These are phyloP conservation scores for Odocoileus hemionus DNA, from an alignment of 2,113 vertebrate genomes.

Conservation along the genomic window DNA sequence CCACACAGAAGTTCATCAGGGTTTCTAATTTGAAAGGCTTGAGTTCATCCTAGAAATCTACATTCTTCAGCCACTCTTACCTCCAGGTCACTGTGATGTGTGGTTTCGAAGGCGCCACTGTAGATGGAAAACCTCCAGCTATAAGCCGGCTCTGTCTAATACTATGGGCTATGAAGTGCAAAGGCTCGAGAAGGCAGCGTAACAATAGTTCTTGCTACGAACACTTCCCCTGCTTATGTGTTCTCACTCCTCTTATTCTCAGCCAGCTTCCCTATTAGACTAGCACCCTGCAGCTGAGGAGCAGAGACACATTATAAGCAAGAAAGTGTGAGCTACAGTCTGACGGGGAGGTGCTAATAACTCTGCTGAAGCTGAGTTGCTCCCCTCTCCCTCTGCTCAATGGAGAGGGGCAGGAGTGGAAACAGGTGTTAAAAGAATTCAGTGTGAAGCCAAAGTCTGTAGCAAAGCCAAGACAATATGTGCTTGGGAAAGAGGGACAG, in stretches of 20 bases:
- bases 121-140: neutral
- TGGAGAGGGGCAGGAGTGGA: neutral
- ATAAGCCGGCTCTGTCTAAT: neutral
- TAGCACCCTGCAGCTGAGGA: conserved; percentile 10
- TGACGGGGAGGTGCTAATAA: conserved; percentile 67
- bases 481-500: conserved; percentile 42
- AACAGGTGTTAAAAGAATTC: conserved; percentile 73
- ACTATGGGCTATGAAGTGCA: accelerated
- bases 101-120: neutral
- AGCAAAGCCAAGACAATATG: conserved; percentile 58
- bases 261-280: conserved; percentile 38
- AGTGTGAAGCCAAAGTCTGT: conserved; percentile 63
- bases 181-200: neutral
- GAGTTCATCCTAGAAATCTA: neutral
- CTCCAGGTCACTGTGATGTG: neutral
- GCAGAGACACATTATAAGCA: conserved; percentile 34
- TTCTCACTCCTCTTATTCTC: neutral
- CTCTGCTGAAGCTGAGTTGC: conserved; percentile 25
- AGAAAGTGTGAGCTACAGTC: conserved; percentile 42
- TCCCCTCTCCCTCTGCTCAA: conserved; percentile 23
- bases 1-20: neutral
- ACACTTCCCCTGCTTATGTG: neutral
- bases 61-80: neutral
- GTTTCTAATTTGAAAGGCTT: neutral
- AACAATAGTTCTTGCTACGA: neutral